phyloP scores from a whole-genome alignment of 2,888 invertebrate species.

The Nematopogon swammerdamellus region DNA sequence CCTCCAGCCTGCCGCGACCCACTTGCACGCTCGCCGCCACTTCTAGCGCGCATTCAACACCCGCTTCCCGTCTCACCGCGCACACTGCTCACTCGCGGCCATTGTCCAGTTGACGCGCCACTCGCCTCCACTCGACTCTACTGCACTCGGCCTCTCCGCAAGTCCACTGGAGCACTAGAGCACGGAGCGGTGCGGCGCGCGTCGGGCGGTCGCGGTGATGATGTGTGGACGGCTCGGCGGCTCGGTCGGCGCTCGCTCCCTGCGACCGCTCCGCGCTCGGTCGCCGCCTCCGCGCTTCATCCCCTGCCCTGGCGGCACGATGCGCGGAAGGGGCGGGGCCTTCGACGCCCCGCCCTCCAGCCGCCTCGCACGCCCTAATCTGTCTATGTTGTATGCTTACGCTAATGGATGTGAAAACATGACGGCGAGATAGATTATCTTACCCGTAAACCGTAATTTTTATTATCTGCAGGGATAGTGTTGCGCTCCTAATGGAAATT shows the following conservation, averaged over 20 bases:
- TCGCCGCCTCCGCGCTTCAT: background rate
- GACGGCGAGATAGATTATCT: constrained; percentile 18
- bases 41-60: constrained; percentile 22
- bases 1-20: constrained; percentile 27
- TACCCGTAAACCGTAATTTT: background rate
- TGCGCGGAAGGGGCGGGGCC: constrained; percentile 41
- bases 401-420: constrained; percentile 51
- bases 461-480: background rate
- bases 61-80: constrained; percentile 14
- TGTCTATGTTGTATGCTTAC: background rate
- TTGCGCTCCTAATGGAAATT: no score
- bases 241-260: no score
- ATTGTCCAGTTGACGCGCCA: background rate
- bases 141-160: no score
- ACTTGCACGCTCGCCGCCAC: constrained; percentile 14
- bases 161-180: no score
- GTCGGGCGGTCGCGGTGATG: background rate
- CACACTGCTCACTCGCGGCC: background rate
- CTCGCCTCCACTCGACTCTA: no score
- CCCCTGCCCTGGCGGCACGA: constrained; percentile 10
- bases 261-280: no score
- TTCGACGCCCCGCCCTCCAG: constrained; percentile 27
- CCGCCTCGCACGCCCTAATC: constrained; percentile 16
- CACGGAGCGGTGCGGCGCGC: background rate
- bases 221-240: no score